Percentiles rank a stretch among this genome's conserved stretches.
Conservation (phyloP, 2,888 invertebrate species). For the Steinernema hermaphroditum region DNA sequence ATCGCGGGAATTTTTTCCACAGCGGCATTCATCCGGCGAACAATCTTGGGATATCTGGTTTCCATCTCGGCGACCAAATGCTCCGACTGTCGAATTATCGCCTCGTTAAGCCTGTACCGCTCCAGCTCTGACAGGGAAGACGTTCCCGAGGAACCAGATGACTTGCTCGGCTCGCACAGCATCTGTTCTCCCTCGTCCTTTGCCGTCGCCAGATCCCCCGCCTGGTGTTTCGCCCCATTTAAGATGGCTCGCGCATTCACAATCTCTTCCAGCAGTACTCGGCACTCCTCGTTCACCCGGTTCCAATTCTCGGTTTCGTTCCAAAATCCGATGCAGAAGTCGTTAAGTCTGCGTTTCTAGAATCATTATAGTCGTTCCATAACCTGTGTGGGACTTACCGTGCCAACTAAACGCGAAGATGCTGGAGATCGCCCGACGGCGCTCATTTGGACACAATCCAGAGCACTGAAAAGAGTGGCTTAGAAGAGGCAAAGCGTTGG, state of each 20-base stretch:
- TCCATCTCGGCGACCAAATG: background rate
- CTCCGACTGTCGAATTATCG: background rate
- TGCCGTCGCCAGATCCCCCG: background rate
- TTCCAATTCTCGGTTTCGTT: background rate
- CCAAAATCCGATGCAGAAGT: constrained; percentile 20
- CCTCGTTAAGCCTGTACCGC: background rate
- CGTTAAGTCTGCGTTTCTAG: background rate
- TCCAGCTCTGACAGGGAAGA: background rate
- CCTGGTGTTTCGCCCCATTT: background rate
- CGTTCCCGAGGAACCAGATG: background rate
- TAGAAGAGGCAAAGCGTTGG: no score
- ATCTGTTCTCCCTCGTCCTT: background rate
- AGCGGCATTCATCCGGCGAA: background rate
- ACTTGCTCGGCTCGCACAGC: background rate
- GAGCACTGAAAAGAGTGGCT: no score
- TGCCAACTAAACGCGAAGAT: no score
- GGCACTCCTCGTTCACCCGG: background rate
- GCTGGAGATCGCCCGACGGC: no score
- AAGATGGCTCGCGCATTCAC: background rate
- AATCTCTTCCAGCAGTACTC: background rate
- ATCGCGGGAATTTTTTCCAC: background rate
- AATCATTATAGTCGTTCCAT: background rate
- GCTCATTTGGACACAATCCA: no score
- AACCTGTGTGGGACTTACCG: no score
- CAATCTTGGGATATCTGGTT: background rate